Percentiles rank a stretch among this genome's conserved stretches.
phyloP scores from a whole-genome alignment of 2,113 vertebrate species.

The Synodontis membranacea region DNA sequence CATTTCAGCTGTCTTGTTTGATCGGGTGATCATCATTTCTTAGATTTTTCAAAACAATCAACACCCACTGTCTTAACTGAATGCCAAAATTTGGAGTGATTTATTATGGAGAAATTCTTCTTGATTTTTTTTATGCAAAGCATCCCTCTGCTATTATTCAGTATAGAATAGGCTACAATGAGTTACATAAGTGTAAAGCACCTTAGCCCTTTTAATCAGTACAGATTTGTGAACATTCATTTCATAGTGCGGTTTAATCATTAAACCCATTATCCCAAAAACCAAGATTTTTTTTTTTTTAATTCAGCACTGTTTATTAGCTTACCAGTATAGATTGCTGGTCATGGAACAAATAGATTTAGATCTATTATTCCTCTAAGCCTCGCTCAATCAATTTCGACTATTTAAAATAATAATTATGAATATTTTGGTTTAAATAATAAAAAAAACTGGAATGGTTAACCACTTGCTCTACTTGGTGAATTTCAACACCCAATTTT shows the following conservation, averaged over 20 bases:
- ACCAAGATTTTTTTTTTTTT: no score
- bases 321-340: background rate
- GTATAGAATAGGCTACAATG: background rate
- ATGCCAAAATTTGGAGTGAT: no score
- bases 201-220: background rate
- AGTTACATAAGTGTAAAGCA: background rate
- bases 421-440: background rate
- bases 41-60: background rate
- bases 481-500: background rate
- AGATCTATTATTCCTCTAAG: background rate
- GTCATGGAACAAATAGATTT: background rate
- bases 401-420: background rate
- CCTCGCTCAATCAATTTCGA: background rate
- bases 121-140: no score
- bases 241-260: background rate
- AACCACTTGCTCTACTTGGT: background rate
- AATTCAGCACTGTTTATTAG: background rate
- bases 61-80: background rate
- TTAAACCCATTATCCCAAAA: no score
- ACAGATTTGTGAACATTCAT: background rate
- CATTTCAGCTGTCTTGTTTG: background rate
- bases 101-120: background rate
- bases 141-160: background rate
- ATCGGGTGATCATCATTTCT: slow-evolving; percentile 13
- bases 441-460: background rate